phyloP scores from a whole-genome alignment of 1,140 invertebrate species.

The Leptonema lineaticorne region DNA sequence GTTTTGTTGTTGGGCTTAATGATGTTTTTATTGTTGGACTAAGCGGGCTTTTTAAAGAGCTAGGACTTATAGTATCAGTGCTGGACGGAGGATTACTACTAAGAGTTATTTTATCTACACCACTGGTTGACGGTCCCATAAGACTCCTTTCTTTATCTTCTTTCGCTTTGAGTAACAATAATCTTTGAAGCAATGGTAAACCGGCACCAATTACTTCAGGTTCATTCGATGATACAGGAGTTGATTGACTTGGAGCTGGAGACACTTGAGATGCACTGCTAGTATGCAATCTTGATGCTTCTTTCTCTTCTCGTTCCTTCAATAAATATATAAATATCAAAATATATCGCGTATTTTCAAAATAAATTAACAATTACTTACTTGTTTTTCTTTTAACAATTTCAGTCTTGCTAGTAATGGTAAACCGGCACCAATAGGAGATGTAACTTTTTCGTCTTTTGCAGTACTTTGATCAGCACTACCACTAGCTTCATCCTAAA shows the following conservation, averaged over 20 bases:
- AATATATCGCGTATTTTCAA: not conserved
- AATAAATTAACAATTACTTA: conserved; percentile 43
- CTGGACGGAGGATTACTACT: conserved; percentile 53
- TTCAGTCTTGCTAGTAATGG: conserved; percentile 75
- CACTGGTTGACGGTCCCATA: conserved; percentile 26
- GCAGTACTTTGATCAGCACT: conserved; percentile 54
- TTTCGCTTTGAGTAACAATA: conserved; percentile 77
- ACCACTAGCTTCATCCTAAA: conserved; percentile 55
- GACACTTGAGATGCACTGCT: conserved; percentile 51
- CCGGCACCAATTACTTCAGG: conserved; percentile 68
- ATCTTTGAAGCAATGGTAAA: conserved; percentile 74
- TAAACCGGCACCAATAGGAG: conserved; percentile 78
- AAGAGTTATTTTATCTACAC: conserved; percentile 33
- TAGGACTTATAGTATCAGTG: conserved; percentile 55
- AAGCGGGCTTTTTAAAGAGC: conserved; percentile 54
- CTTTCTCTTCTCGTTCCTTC: conserved; percentile 62
- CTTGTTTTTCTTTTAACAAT: conserved; percentile 82
- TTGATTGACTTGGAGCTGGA: conserved; percentile 49
- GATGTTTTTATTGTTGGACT: conserved; percentile 55
- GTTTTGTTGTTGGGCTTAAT: conserved; percentile 52
- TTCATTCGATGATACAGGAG: conserved; percentile 52
- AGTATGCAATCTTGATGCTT: conserved; percentile 53
- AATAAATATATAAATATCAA: not conserved
- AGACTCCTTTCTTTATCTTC: conserved; percentile 65
- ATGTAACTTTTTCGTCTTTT: conserved; percentile 60